Percentiles rank a stretch among this genome's conserved stretches.
These are phyloP conservation scores for Aethes cnicana DNA, from an alignment of 2,888 invertebrate genomes.

Conservation along the genomic window DNA sequence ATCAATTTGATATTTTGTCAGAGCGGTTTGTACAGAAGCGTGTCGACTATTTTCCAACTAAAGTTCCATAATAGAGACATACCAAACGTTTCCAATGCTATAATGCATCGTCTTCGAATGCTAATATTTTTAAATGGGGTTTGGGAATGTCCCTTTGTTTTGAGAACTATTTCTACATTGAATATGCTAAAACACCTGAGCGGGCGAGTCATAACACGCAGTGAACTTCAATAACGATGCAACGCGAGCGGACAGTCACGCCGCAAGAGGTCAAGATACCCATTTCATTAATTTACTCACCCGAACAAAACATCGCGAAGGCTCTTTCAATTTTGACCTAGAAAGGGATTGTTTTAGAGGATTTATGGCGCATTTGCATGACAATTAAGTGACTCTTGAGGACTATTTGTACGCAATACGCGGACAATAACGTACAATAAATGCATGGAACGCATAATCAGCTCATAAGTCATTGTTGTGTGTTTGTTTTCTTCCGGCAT, in stretches of 20 bases:
- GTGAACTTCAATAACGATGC: slow-evolving; percentile 25
- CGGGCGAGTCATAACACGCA: slow-evolving; percentile 23
- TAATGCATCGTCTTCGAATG: slow-evolving; percentile 9
- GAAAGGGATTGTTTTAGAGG: slow-evolving; percentile 47
- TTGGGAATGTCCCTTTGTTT: slow-evolving; percentile 27
- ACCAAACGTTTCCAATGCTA: too few species aligned
- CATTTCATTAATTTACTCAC: slow-evolving; percentile 41
- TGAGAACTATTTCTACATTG: slow-evolving; percentile 3
- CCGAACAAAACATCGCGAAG: slow-evolving; percentile 37
- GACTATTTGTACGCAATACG: slow-evolving; percentile 62
- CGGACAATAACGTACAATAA: slow-evolving; percentile 57
- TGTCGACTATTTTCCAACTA: too few species aligned
- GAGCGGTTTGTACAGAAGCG: too few species aligned
- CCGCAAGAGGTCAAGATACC: slow-evolving; percentile 40
- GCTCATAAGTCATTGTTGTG: slow-evolving; percentile 54
- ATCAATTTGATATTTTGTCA: too few species aligned
- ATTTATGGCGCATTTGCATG: slow-evolving; percentile 55
- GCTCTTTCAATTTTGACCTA: slow-evolving; percentile 48
- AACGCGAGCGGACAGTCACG: slow-evolving; percentile 21
- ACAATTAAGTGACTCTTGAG: slow-evolving; percentile 55
- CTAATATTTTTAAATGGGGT: slow-evolving; percentile 9
- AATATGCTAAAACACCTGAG: slow-evolving; percentile 27
- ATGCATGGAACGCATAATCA: slow-evolving; percentile 59
- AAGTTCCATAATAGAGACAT: too few species aligned
- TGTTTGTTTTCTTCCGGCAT: slow-evolving; percentile 48